A percentile compares a stretch with the other conserved stretches of the same genome.
phyloP scores from a whole-genome alignment of 2,888 invertebrate species.

The Anthrax anthrax region DNA sequence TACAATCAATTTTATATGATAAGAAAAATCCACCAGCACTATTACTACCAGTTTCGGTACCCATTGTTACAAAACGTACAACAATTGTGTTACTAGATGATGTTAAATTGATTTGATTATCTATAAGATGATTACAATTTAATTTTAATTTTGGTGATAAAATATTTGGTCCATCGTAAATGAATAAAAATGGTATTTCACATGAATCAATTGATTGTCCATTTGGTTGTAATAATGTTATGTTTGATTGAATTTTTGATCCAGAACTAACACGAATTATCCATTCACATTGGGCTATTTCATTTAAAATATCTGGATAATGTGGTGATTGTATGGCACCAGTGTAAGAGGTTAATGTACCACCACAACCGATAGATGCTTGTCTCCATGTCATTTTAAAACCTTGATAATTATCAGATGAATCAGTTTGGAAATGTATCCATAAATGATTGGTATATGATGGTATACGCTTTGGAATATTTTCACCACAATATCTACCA shows the following conservation, averaged over 20 bases:
- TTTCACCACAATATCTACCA: constrained; percentile 62
- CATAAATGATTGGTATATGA: constrained; percentile 64
- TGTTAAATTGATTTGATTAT: too few relatives aligned
- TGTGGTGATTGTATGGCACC: constrained; percentile 74
- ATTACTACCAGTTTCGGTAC: constrained; percentile 56
- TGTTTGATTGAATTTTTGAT: constrained; percentile 38
- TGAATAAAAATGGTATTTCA: constrained; percentile 53
- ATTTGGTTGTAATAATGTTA: too few relatives aligned
- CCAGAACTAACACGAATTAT: constrained; percentile 58
- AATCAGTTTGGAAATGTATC: constrained; percentile 63
- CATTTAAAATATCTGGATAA: constrained; percentile 63
- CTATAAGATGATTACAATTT: too few relatives aligned
- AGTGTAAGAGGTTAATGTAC: constrained; percentile 47
- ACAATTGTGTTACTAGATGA: too few relatives aligned
- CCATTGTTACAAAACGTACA: too few relatives aligned
- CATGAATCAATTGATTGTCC: constrained; percentile 43
- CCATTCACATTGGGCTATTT: constrained; percentile 66
- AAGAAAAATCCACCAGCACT: constrained; percentile 61
- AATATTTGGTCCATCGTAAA: constrained; percentile 46
- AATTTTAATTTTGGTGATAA: too few relatives aligned
- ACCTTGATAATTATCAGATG: constrained; percentile 44
- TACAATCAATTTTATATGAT: constrained; percentile 45
- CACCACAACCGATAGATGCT: constrained; percentile 63
- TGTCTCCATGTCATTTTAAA: constrained; percentile 61
- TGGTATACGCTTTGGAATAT: constrained; percentile 46